Evolutionary conservation across 2,888 invertebrate genomes (phyloP), one percentile per base, ranked within the genome.

Genomic region (Agrenia bidenticulata): DNA sequence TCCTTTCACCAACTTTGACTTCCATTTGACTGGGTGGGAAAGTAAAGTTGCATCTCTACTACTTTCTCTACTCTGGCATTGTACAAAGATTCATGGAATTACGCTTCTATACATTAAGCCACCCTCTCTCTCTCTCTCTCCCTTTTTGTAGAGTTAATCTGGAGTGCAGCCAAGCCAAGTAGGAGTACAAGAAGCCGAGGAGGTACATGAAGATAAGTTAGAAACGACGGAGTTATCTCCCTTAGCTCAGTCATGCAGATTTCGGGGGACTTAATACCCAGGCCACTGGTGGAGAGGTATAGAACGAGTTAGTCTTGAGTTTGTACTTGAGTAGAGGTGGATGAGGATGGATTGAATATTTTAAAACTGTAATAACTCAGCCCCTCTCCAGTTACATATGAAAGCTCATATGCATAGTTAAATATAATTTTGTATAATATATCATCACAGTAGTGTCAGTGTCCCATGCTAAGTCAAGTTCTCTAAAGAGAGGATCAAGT

Each of bases 71-170:
- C 32, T 32, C 32, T 32, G 32, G 32, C 5, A 45, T 45, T 5
- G 19, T 45, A 15, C 9, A 32, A 11, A 11, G 32, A 32, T 32
- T 32, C 32, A 32, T 7, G 32, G 32, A 32, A 32, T 32, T 32
- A 45, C 5, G n/a, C 45, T 45, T 17, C n/a, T 19, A 15, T 45
- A 45, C n/a, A 15, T 45, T 45, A 45, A 15, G 5, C 19, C 45
- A 17, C 45, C 15, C 4, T 5, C 45, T 17, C 15, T 39, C 15
- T 39, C 9, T 15, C 15, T 15, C 7, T 7, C 15, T 11, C 39
- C 5, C 45, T 45, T 45, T 45, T 45, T 45, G 45, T 45, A 5
- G 4, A 45, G 45, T 15, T 45, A 45, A 45, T 45, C 45, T 45
- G 45, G 45, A 45, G 19, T 45, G 45, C 9, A 45, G 19, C 15